These are phyloP conservation scores for Bagarius yarrelli DNA, from an alignment of 2,113 vertebrate genomes.

Conservation along the genomic window DNA sequence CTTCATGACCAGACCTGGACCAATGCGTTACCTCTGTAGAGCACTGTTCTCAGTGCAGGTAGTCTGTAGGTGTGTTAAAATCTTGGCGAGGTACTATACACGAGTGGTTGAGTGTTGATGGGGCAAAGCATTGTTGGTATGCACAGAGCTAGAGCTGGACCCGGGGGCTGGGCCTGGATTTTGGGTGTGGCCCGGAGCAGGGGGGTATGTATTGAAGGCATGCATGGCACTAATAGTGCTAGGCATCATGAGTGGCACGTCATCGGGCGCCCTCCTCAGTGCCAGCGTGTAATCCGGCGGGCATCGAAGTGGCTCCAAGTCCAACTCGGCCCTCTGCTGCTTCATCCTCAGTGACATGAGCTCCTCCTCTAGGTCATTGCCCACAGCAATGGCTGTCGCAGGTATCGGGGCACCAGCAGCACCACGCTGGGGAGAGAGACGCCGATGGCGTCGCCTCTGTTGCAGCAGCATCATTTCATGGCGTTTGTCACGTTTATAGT, in stretches of 20 bases:
- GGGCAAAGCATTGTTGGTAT: constrained; percentile 91
- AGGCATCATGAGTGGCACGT: constrained; percentile 97
- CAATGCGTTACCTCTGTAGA: constrained; percentile 22
- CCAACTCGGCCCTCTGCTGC: constrained; percentile 91
- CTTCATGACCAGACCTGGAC: not conserved
- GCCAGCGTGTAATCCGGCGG: constrained; percentile 98
- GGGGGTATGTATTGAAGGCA: constrained; percentile 95
- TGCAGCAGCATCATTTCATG: constrained; percentile 84
- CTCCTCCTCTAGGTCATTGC: constrained; percentile 97
- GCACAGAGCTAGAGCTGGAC: constrained; percentile 77
- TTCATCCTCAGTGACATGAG: constrained; percentile 99
- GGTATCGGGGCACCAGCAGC: constrained; percentile 36
- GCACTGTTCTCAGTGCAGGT: constrained; percentile 27
- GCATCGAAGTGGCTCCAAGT: constrained; percentile 78
- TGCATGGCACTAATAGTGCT: constrained; percentile 98
- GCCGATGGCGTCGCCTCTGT: constrained; percentile 74
- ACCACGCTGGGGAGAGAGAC: constrained; percentile 83
- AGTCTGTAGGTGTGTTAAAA: constrained; percentile 51
- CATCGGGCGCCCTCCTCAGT: constrained; percentile 94
- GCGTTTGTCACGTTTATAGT: constrained; percentile 98
- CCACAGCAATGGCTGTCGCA: constrained; percentile 63
- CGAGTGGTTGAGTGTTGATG: constrained; percentile 89
- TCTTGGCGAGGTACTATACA: constrained; percentile 67
- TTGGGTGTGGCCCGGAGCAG: constrained; percentile 75
- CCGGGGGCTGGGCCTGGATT: constrained; percentile 73